Evolutionary conservation across 2,113 vertebrate species (phyloP).

Genomic region (Megaceryle torquata): DNA sequence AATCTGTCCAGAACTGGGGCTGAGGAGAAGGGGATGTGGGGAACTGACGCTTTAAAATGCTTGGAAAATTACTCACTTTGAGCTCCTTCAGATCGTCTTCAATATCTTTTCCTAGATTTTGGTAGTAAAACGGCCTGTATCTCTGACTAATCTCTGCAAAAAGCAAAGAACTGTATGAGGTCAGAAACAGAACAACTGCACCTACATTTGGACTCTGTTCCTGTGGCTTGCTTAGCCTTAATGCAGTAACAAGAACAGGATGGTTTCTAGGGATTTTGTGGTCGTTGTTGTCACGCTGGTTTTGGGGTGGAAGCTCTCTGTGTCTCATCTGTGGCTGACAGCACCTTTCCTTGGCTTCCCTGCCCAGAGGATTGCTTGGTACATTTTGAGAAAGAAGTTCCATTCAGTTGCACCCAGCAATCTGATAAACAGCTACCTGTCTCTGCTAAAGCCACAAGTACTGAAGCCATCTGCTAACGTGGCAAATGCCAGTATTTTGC

Average conservation of each 20-base stretch:
- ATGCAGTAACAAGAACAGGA: not conserved
- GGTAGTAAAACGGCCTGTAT: constrained; percentile 81
- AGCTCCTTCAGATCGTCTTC: constrained; percentile 78
- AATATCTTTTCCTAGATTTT: constrained; percentile 66
- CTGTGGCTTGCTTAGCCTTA: not conserved
- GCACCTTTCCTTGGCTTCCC: not conserved
- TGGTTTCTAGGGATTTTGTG: not conserved
- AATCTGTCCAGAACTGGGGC: not conserved
- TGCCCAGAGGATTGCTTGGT: not conserved
- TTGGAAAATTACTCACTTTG: constrained; percentile 73
- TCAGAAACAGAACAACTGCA: not conserved
- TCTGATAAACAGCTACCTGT: not conserved
- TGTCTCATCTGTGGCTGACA: not conserved
- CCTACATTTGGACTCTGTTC: not conserved
- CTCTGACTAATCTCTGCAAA: constrained; percentile 77
- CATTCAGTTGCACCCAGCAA: not conserved
- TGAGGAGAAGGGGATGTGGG: not conserved
- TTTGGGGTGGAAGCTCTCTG: not conserved
- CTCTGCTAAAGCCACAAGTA: not conserved
- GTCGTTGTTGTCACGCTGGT: not conserved
- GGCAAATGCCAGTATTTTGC: not conserved
- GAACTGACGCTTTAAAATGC: not conserved
- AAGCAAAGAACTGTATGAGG: not conserved
- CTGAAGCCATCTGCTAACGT: not conserved
- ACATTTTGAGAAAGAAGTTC: not conserved